Percentiles rank a stretch among this genome's conserved stretches.
Evolutionary conservation across 2,797 vertebrate species (phyloP).

Genomic region (Gobionotothen gibberifrons): DNA sequence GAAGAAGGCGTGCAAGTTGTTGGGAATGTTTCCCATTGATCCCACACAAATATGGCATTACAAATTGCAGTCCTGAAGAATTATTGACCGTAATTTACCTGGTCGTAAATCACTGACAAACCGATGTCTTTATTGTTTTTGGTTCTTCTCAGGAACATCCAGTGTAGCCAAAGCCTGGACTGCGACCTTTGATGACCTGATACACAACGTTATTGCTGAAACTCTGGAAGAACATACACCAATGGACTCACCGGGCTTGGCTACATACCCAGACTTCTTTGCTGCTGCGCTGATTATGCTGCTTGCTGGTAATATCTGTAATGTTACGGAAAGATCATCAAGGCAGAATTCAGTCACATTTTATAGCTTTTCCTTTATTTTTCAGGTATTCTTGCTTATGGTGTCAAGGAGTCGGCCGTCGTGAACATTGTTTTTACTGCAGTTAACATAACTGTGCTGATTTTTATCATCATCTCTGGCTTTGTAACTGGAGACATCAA

Average conservation of each 20-base stretch:
- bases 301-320: constrained; percentile 39
- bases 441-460: constrained; percentile 44
- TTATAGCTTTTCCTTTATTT: neutral
- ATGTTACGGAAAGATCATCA: neutral
- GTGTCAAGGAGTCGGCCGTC: constrained; percentile 50
- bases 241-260: constrained; percentile 43
- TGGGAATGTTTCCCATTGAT: no score
- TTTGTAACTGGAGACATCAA: constrained; percentile 52
- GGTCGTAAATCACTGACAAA: no score
- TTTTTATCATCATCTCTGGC: constrained; percentile 53
- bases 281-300: constrained; percentile 58
- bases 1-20: no score
- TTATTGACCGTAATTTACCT: no score
- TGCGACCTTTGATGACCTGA: constrained; percentile 57
- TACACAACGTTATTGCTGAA: constrained; percentile 42
- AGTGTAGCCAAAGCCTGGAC: constrained; percentile 59
- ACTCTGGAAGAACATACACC: constrained; percentile 21
- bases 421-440: constrained; percentile 54
- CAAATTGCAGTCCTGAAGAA: no score
- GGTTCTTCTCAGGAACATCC: constrained; percentile 42
- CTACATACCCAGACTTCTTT: constrained; percentile 62
- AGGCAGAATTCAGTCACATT: neutral
- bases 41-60: no score
- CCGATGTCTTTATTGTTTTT: neutral
- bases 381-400: constrained; percentile 52